Evolutionary conservation across 2,113 vertebrate species (phyloP), one percentile per base, ranked within the genome.

Genomic region (Psettodes erumei): DNA sequence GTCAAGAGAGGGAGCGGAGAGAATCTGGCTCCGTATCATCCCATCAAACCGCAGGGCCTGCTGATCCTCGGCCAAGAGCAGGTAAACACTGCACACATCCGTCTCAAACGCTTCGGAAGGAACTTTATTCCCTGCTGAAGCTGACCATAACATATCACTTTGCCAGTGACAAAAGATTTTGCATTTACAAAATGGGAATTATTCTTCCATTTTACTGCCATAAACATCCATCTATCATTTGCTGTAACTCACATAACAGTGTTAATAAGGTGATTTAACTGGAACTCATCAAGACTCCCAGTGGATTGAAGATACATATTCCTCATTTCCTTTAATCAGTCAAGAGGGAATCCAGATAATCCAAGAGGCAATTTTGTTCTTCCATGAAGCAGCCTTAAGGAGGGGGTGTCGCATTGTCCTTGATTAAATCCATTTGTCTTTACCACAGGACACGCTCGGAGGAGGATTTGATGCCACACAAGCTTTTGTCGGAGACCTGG

Each of bases 381-480:
- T 63, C 64, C 25, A 54, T 21, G 5, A 64, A 70, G 47, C 54
- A 28, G 13, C 42, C 35, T 18, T n/a, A n/a, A n/a, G n/a, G 0
- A n/a, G 16, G 48, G 50, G 23, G 43, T 15, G 3, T 81, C 32
- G 50, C 0, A n/a, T 61, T 55, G 58, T 35, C 56, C n/a, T 66
- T 73, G 12, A 78, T 86, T 66, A 67, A 84, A 75, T 75, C 63
- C 23, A 67, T 84, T 60, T 65, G 19, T 86, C 38, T 81, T 67
- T 23, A 25, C 81, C 59, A 2, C 91, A 99, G 98, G 98, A 99
- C 91, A 97, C 95, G 0, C 94, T 97, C 62, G 98, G 98, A 0
- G 98, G 98, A 0, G 97, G 97, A 0, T 99, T 99, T 19, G 98
- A 99, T 0, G 98, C 98, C 85, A 99, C 97, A 0, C 98, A 99